phyloP scores from a whole-genome alignment of 1,140 invertebrate species.

The Periplaneta americana region DNA sequence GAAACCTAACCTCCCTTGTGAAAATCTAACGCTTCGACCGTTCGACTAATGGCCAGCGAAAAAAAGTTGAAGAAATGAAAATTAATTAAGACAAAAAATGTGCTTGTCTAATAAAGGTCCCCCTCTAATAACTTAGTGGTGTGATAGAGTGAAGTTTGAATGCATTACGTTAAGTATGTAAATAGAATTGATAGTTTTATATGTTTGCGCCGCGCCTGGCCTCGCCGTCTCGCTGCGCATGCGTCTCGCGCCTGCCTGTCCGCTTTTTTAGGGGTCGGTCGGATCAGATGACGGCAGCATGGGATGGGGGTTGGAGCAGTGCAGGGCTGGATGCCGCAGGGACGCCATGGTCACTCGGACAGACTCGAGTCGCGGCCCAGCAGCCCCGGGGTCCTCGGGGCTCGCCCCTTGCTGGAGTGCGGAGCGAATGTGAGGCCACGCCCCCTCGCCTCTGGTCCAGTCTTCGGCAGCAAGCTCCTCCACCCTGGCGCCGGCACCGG shows the following conservation, averaged over 20 bases:
- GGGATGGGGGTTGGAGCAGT: slow-evolving; percentile 23
- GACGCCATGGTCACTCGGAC: not conserved
- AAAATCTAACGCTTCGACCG: no score
- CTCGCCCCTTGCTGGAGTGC: not conserved
- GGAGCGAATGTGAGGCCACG: slow-evolving; percentile 14
- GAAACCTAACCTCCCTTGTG: no score
- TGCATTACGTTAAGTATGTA: no score
- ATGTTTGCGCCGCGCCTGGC: not conserved
- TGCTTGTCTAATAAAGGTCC: no score
- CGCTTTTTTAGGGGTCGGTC: slow-evolving; percentile 17
- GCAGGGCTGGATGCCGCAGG: slow-evolving; percentile 28
- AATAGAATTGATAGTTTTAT: no score
- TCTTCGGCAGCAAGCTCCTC: slow-evolving; percentile 25
- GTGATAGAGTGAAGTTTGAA: no score
- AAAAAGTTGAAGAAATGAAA: no score
- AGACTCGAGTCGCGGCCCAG: not conserved
- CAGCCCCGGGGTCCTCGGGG: not conserved
- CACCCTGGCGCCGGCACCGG: slow-evolving; percentile 19
- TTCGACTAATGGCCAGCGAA: no score
- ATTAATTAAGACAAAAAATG: no score
- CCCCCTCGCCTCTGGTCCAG: slow-evolving; percentile 8
- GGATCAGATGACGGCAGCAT: slow-evolving; percentile 21
- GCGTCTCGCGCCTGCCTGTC: not conserved
- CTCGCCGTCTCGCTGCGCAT: not conserved
- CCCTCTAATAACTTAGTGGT: no score